Evolutionary conservation across 2,888 invertebrate genomes (phyloP), one percentile per base, ranked within the genome.

Genomic region (Drosophila kambysellisi): DNA sequence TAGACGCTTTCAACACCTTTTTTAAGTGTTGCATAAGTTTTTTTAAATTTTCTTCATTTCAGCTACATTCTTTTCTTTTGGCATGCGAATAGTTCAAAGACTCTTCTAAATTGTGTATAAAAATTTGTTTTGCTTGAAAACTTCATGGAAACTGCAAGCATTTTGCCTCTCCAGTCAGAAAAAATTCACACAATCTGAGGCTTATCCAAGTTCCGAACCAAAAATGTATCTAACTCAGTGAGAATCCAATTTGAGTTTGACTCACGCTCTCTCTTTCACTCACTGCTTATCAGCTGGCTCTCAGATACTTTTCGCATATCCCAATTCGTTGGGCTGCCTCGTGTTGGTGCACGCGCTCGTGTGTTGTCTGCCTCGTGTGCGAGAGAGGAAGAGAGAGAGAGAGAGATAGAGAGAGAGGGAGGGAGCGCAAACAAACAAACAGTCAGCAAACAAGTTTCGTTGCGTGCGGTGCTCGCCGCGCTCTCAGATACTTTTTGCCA

Each of bases 401-500:
- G 48, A 50, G 64, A 2, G 59, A 8, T 52, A 53, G 58, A 61
- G 20, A 15, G 35, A 43, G 64, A 33, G 62, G 33, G 41, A 32
- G 77, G 20, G 54, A 35, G 61, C 11, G 59, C n/a, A 41, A 33
- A 54, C 56, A 43, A 59, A 59, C 29, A 41, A 51, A 51, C 68
- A 78, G 81, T 81, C 62, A 56, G 53, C 68, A 79, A 79, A 81
- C 78, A 73, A 81, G 78, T 79, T 81, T 81, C 77, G 65, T 66
- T 59, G 81, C 72, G 76, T 77, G 67, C 68, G 78, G 51, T 77
- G 78, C 52, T 25, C 48, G 65, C 35, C 33, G 20, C 78, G 79
- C 82, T 70, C 70, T 77, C 79, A 80, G 79, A 79, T 72, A 79
- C 71, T 79, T 79, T 79, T 79, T 77, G 83, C 73, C 89, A 89